Percentiles rank a stretch among this genome's conserved stretches.
Conservation (phyloP, 2,797 vertebrate genomes). For the Danionella dracula region DNA sequence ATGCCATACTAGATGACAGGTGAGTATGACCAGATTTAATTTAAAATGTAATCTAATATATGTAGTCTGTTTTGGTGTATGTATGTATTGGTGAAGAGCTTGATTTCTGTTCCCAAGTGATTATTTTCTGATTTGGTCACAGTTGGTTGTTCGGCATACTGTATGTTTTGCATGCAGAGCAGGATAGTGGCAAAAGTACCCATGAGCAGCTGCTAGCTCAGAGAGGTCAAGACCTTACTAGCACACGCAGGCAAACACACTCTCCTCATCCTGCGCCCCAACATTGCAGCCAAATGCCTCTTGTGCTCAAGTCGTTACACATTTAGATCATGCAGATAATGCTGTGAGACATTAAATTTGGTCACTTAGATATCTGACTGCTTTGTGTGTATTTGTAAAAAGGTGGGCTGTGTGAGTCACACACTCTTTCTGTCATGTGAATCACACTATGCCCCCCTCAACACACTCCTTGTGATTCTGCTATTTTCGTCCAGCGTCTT, state of each 20-base stretch:
- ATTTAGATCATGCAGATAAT: too few species aligned
- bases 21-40: too few species aligned
- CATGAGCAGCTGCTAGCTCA: conserved; percentile 15
- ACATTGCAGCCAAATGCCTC: not conserved
- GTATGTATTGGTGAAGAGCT: too few species aligned
- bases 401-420: not conserved
- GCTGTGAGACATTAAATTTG: not conserved
- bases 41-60: too few species aligned
- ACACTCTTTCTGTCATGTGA: not conserved
- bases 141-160: conserved; percentile 17
- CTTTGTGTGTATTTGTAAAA: not conserved
- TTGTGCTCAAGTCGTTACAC: not conserved
- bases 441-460: not conserved
- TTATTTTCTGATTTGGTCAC: conserved; percentile 46
- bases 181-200: conserved; percentile 7
- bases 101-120: too few species aligned
- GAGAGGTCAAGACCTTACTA: conserved; percentile 9
- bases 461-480: not conserved
- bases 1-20: too few species aligned
- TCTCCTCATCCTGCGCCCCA: not conserved
- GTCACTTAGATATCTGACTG: not conserved
- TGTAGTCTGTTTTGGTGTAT: too few species aligned
- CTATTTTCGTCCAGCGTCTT: conserved; percentile 2
- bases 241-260: too few species aligned
- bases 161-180: not conserved